Evolutionary conservation across 2,797 vertebrate genomes (phyloP).

Genomic region (Silurus lanzhouensis): DNA sequence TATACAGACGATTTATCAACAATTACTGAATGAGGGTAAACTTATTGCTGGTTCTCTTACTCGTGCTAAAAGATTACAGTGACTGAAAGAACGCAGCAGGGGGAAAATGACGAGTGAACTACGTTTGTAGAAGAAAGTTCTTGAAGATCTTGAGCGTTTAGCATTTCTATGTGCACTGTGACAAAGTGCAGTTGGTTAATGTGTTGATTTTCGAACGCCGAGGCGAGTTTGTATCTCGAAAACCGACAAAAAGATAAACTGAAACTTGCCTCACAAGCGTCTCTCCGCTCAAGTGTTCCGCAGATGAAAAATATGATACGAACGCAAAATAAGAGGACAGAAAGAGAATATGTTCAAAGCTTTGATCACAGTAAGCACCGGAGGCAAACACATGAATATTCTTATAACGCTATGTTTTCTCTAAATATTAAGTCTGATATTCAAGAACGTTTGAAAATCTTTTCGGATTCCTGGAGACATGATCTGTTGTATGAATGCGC

Average conservation of each 20-base stretch:
- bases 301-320: neutral
- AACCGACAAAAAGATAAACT: neutral
- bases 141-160: neutral
- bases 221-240: neutral
- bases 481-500: neutral
- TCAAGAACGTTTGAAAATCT: neutral
- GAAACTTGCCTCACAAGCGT: neutral
- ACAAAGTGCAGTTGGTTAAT: neutral
- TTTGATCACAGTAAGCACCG: neutral
- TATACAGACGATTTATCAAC: constrained; percentile 17
- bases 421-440: neutral
- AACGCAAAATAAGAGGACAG: neutral
- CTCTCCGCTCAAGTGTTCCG: neutral
- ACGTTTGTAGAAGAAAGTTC: neutral
- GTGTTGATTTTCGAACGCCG: neutral
- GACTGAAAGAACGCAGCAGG: neutral
- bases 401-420: neutral
- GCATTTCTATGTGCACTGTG: neutral
- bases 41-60: constrained; percentile 17
- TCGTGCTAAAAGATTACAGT: neutral
- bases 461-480: neutral
- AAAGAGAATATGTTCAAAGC: neutral
- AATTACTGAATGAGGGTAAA: neutral
- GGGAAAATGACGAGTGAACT: neutral
- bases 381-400: neutral